Percentiles rank a stretch among this genome's conserved stretches.
phyloP scores from a whole-genome alignment of 2,113 vertebrate species.

The Ibidorhyncha struthersii region DNA sequence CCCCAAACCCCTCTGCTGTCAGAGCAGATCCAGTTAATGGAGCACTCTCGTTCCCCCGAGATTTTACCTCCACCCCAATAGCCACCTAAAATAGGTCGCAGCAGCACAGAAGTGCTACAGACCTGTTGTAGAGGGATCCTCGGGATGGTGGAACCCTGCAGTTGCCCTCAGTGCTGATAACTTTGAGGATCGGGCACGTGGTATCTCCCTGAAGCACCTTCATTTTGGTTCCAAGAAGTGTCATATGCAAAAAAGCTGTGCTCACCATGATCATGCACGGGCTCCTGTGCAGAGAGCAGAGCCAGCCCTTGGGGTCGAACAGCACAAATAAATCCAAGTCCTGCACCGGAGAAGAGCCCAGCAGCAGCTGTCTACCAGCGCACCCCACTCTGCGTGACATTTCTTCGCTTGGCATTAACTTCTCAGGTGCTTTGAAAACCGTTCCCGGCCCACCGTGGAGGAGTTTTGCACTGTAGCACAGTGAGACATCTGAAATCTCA shows the following conservation, averaged over 20 bases:
- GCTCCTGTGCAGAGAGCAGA: background rate
- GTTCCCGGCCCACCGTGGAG: fast-evolving
- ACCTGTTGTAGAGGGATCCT: background rate
- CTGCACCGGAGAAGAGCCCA: too few species aligned
- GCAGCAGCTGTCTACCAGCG: background rate
- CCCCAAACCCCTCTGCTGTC: background rate
- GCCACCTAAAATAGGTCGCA: background rate
- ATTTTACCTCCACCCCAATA: background rate
- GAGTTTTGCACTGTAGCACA: background rate
- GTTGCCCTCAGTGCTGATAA: background rate
- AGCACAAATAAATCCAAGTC: background rate
- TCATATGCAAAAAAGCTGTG: background rate
- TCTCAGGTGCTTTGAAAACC: background rate
- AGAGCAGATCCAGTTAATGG: background rate
- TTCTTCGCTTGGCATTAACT: background rate
- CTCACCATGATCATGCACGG: fast-evolving
- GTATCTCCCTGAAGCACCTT: background rate
- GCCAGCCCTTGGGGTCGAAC: background rate
- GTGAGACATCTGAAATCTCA: background rate
- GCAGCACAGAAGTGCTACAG: background rate
- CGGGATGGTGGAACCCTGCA: background rate
- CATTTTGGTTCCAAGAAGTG: background rate
- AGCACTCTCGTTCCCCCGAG: background rate
- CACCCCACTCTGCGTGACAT: background rate
- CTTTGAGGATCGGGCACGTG: background rate